phyloP scores from a whole-genome alignment of 2,888 invertebrate species.

The Cantharis lateralis region DNA sequence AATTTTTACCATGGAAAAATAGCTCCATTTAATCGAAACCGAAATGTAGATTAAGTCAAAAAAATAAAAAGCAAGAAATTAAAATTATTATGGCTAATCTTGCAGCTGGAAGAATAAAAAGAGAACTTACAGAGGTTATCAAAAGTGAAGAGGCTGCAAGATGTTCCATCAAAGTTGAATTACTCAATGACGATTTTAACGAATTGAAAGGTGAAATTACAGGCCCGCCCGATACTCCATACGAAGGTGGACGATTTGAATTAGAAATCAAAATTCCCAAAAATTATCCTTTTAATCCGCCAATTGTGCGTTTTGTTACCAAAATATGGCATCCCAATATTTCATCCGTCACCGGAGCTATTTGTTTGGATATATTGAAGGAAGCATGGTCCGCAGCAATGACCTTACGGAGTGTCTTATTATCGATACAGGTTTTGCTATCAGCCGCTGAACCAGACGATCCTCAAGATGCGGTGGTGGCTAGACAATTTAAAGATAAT shows the following conservation, averaged over 20 bases:
- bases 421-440: conserved; percentile 93
- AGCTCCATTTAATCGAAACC: not conserved
- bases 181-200: conserved; percentile 88
- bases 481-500: conserved; percentile 93
- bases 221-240: conserved; percentile 98
- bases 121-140: conserved; percentile 98
- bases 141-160: conserved; percentile 94
- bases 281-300: conserved; percentile 99
- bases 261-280: conserved; percentile 98
- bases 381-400: conserved; percentile 97
- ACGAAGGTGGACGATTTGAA: conserved; percentile 93
- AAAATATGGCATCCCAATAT: conserved; percentile 99
- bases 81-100: conserved; percentile 82
- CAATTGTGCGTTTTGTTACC: conserved; percentile 96
- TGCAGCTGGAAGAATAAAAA: conserved; percentile 93
- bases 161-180: conserved; percentile 86
- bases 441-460: conserved; percentile 92
- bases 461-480: conserved; percentile 96
- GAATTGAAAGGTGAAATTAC: conserved; percentile 93
- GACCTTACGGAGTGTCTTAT: conserved; percentile 92
- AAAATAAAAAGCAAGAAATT: conserved; percentile 6
- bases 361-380: conserved; percentile 98
- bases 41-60: not conserved
- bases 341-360: conserved; percentile 96
- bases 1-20: not conserved